Base-by-base conservation (phyloP, 2,113 vertebrate genomes). In the Acrocephalus kingi region DNA sequence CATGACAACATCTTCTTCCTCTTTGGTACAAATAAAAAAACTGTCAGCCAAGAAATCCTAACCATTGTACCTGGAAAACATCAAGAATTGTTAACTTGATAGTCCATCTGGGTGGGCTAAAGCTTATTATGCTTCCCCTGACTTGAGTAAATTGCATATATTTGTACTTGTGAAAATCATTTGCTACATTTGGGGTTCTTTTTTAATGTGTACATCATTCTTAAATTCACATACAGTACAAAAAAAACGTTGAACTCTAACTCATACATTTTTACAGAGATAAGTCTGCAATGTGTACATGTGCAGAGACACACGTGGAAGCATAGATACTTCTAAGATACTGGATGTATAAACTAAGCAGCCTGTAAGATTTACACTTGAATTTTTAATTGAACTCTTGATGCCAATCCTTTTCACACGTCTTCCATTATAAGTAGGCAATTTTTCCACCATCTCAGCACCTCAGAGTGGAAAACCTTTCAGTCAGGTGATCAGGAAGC, bases 301-400 rank as follows among this genome's bases (percentile, higher is more conserved):
- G 6, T 67, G 24, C 1, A 6, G 16, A 21, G 13, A 46, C 15
- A 28, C 2, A 1, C 1, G 1, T 52, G 18, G 67, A 90, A 80
- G 15, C 7, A 1, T 35, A 35, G 35, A 35, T 35, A 35, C 21
- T 52, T 63, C 30, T 39, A 24, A 85, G 17, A 51, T 41, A 28
- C 24, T 30, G 15, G 37, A 43, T 69, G 7, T 37, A 51, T 41
- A 82, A 90, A 63, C 11, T 28, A 64, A 82, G 15, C 45, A 88
- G 22, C 19, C 9, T 68, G 20, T 54, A 73, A 41, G 4, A 59
- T 37, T 46, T 58, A 46, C 3, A 25, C 15, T n/a, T 13, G 69
- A 82, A 73, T 71, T 12, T 6, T 24, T 43, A 33, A 39, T 71
- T 84, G 64, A 10, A 30, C 23, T 84, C 72, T 71, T 43, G 4